Conservation (phyloP, 2,113 vertebrate genomes). For the Gasterosteus aculeatus region DNA sequence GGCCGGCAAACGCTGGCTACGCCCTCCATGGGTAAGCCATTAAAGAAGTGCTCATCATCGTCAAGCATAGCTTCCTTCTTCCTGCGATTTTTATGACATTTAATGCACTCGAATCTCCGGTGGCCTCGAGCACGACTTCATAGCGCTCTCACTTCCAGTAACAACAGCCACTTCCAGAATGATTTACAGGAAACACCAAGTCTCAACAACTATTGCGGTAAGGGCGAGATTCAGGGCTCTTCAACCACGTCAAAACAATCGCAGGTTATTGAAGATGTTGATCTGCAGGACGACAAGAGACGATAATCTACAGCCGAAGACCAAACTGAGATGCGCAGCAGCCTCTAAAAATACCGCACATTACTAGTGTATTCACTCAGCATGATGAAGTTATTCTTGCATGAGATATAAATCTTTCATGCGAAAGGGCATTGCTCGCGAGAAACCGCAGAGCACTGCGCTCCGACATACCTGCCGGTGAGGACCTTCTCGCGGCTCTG, state of each 20-base stretch:
- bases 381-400: constrained; percentile 47
- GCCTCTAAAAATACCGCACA: constrained; percentile 31
- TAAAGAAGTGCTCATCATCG: neutral
- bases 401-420: constrained; percentile 62
- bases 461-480: neutral
- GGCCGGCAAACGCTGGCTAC: constrained; percentile 96
- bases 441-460: constrained; percentile 9
- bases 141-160: neutral
- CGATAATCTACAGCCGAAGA: neutral
- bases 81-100: neutral
- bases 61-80: neutral
- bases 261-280: neutral
- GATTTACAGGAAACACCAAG: neutral
- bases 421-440: constrained; percentile 47
- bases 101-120: neutral
- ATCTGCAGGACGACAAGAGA: neutral
- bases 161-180: neutral
- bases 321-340: constrained; percentile 8
- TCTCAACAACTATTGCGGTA: neutral
- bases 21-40: constrained; percentile 91
- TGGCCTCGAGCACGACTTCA: neutral
- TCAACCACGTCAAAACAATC: neutral
- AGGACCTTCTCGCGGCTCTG: constrained; percentile 4
- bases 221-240: neutral
- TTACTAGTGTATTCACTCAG: constrained; percentile 30